These are phyloP conservation scores for Scylla paramamosain DNA, from an alignment of 1,140 invertebrate genomes.

Conservation along the genomic window DNA sequence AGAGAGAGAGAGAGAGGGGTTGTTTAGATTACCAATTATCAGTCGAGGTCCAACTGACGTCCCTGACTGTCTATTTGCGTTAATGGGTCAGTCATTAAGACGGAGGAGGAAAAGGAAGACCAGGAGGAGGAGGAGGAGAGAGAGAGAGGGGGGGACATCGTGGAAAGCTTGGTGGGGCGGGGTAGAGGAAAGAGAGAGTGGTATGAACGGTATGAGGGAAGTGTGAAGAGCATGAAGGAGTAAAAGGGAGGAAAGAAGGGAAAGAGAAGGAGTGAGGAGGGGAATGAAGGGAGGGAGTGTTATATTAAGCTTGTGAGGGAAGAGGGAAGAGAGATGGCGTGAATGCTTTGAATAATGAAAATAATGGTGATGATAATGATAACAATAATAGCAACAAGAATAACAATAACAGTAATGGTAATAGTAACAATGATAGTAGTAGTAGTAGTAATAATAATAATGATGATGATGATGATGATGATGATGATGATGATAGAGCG, in stretches of 20 bases:
- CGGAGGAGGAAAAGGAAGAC: not conserved
- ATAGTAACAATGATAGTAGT: too few relatives aligned
- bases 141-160: too few relatives aligned
- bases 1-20: too few relatives aligned
- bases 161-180: too few relatives aligned
- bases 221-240: not conserved
- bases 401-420: too few relatives aligned
- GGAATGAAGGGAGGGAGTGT: too few relatives aligned
- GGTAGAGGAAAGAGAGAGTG: not conserved
- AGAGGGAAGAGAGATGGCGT: too few relatives aligned
- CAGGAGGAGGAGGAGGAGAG: not conserved
- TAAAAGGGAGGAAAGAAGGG: not conserved
- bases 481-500: too few relatives aligned
- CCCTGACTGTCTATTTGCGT: not conserved
- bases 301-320: too few relatives aligned
- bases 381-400: not conserved
- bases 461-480: too few relatives aligned
- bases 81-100: not conserved
- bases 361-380: not conserved
- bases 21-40: slow-evolving; percentile 12
- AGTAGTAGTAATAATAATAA: too few relatives aligned
- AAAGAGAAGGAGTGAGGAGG: not conserved
- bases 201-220: not conserved
- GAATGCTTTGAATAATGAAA: not conserved
- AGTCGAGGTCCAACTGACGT: not conserved